These are phyloP conservation scores for Rallus limicola DNA, from an alignment of 2,113 vertebrate genomes.

Conservation along the genomic window DNA sequence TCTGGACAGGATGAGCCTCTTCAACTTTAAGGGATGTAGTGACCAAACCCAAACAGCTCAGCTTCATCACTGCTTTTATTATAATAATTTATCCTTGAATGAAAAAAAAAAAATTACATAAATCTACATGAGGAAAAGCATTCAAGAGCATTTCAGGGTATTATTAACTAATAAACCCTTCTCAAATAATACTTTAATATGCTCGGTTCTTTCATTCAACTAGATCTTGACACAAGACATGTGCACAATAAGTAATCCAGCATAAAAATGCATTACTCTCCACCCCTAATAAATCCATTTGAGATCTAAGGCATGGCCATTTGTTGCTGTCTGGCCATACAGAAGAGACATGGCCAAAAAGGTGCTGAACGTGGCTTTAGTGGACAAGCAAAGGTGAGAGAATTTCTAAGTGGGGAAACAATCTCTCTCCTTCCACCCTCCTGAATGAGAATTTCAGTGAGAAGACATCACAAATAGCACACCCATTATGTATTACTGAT, in stretches of 20 bases:
- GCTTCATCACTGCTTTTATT: neutral
- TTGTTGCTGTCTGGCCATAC: neutral
- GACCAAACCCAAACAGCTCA: neutral
- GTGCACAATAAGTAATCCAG: neutral
- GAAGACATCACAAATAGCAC: neutral
- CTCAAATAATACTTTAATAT: constrained; percentile 6
- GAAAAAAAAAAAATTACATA: neutral
- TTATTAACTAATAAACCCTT: constrained; percentile 29
- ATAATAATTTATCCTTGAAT: neutral
- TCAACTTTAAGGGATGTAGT: neutral
- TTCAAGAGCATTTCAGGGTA: neutral
- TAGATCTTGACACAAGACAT: neutral
- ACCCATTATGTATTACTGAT: neutral
- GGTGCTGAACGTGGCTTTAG: fast-evolving
- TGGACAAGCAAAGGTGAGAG: neutral
- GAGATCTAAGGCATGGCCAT: neutral
- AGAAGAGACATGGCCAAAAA: neutral
- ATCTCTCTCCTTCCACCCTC: neutral
- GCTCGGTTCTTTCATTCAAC: neutral
- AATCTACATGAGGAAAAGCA: neutral
- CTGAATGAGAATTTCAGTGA: neutral
- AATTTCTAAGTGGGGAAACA: neutral
- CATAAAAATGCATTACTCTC: neutral
- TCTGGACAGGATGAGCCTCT: neutral
- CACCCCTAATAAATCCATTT: neutral